These are phyloP conservation scores for Nanorana parkeri DNA, from an alignment of 2,113 vertebrate genomes.

Conservation along the genomic window DNA sequence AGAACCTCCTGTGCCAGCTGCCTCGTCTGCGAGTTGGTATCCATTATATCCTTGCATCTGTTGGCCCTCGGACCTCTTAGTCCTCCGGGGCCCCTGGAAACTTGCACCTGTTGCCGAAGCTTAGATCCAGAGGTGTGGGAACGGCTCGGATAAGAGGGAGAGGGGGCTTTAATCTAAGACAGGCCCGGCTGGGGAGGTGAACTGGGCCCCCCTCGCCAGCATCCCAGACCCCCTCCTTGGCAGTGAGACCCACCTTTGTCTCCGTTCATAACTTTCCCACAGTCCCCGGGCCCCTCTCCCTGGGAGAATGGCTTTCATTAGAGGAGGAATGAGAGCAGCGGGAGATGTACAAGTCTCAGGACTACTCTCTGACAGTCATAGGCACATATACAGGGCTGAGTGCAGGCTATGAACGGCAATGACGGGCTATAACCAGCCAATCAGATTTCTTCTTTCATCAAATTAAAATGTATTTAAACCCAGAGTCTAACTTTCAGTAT, in stretches of 20 bases:
- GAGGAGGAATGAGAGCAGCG: slow-evolving; percentile 29
- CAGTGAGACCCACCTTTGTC: background rate
- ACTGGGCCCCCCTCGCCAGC: slow-evolving; percentile 14
- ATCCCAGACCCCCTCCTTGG: slow-evolving; percentile 22
- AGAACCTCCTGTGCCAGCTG: background rate
- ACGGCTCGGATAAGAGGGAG: background rate
- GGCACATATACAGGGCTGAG: background rate
- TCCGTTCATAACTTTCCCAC: slow-evolving; percentile 63
- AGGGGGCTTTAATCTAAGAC: background rate
- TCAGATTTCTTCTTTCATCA: background rate
- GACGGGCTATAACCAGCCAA: background rate
- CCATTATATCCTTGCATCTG: slow-evolving; percentile 5
- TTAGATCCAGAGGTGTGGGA: slow-evolving; percentile 17
- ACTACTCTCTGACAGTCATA: background rate
- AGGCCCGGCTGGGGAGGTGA: background rate
- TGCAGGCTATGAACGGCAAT: background rate
- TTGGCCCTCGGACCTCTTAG: background rate
- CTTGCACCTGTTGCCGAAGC: slow-evolving; percentile 21
- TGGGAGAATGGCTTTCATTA: slow-evolving; percentile 57
- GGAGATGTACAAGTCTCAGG: slow-evolving; percentile 6
- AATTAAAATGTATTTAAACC: no score
- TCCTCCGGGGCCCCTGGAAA: background rate
- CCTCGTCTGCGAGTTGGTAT: background rate
- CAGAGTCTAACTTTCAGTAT: no score
- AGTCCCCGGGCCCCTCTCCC: slow-evolving; percentile 4